Evolutionary conservation across 2,797 vertebrate species (phyloP), one percentile per base, ranked within the genome.

Genomic region (Podarcis siculus): DNA sequence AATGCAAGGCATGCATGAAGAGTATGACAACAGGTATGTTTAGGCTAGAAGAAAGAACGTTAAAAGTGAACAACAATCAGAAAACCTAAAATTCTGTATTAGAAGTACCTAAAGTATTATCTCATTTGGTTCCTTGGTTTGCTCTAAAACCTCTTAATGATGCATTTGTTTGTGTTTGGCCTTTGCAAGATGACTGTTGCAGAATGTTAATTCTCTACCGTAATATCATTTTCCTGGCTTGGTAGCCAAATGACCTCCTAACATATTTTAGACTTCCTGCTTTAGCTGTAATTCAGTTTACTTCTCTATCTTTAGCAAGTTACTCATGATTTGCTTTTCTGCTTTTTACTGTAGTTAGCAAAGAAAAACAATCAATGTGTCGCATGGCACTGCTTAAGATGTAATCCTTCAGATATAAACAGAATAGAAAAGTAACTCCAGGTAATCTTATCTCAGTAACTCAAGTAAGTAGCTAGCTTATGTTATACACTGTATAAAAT

Each of bases 51-150:
- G 39, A 32, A 78, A 67, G 30, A 67, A 75, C 17, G 71, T 85
- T 72, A 61, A 85, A 85, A 19, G 73, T 77, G 84, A 78, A 78
- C 45, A 77, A 67, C 27, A 86, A 86, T 37, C 61, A 78, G 37
- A 25, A 85, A 77, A 67, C 67, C 71, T 49, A 73, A 39, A 84
- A 35, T 73, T 84, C 32, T 19, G 4, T 85, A 66, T 30, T 78
- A 42, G n/a, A 42, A n/a, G 21, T 78, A 45, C 32, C 49, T 27
- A 21, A 66, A 8, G 45, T 86, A 77, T 77, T 75, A 64, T 61
- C 35, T 37, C 55, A 39, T 61, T 17, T 27, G 21, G 69, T 69
- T 35, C 45, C n/a, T 84, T 35, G 2, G 45, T 83, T 72, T 32
- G n/a, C 12, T 73, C 45, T 55, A 83, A 73, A 58, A 10, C 13